A percentile compares a stretch with the other conserved stretches of the same genome.
Evolutionary conservation across 2,888 invertebrate species (phyloP).

Genomic region (Zeuzera pyrina): DNA sequence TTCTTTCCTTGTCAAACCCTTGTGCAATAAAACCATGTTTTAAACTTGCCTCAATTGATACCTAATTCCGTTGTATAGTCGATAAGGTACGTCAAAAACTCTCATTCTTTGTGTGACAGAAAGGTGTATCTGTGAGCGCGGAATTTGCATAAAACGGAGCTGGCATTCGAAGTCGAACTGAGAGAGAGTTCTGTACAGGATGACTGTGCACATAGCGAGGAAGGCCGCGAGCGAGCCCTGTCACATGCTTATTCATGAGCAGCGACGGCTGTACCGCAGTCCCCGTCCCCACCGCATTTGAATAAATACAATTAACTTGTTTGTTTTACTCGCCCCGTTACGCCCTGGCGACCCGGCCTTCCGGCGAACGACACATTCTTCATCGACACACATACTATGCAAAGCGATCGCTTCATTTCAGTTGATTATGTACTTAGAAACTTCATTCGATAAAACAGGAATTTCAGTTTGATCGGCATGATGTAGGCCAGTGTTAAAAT

Average conservation of each 20-base stretch:
- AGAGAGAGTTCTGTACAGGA: conserved; percentile 21
- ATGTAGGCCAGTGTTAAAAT: no score
- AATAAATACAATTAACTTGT: conserved; percentile 74
- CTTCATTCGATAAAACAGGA: no score
- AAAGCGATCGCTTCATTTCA: no score
- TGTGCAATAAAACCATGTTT: no score
- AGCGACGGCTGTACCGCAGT: conserved; percentile 47
- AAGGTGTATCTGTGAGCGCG: conserved; percentile 6
- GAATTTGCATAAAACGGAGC: conserved; percentile 23
- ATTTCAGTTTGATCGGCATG: no score
- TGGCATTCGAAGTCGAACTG: conserved; percentile 18
- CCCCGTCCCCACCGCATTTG: conserved; percentile 47
- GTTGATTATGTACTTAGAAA: no score
- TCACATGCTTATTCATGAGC: conserved; percentile 63
- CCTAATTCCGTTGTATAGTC: no score
- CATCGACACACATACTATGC: conserved; percentile 16
- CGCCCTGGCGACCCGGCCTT: conserved; percentile 43
- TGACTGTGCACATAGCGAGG: conserved; percentile 54
- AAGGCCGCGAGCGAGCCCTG: conserved; percentile 37
- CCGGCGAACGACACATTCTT: conserved; percentile 40
- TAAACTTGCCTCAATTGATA: no score
- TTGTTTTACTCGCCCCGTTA: conserved; percentile 60
- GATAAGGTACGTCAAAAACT: no score
- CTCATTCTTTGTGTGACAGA: conserved; percentile 6
- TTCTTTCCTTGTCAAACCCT: no score